Evolutionary conservation across 2,888 invertebrate species (phyloP).

Genomic region (Athalia circularis): DNA sequence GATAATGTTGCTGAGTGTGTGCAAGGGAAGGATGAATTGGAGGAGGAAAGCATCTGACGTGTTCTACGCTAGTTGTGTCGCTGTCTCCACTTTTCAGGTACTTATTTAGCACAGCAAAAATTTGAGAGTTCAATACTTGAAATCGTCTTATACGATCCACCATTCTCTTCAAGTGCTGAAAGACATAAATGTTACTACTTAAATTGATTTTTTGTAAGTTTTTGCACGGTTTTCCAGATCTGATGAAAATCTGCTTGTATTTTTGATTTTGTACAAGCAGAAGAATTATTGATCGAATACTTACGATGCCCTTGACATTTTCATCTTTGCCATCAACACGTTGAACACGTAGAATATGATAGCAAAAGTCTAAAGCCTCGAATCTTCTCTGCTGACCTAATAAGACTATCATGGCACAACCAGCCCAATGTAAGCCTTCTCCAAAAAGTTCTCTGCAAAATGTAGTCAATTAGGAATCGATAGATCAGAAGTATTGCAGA

Average conservation of each 20-base stretch:
- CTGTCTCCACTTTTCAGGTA: constrained; percentile 91
- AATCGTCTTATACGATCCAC: constrained; percentile 97
- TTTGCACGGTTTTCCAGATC: too few species aligned
- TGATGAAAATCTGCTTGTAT: too few species aligned
- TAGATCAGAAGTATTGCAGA: too few species aligned
- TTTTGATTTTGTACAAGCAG: constrained; percentile 1
- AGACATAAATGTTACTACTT: constrained; percentile 52
- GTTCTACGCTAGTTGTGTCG: constrained; percentile 92
- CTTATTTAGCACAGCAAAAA: constrained; percentile 95
- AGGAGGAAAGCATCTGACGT: constrained; percentile 97
- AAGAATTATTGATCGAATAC: constrained; percentile 70
- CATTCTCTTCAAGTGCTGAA: constrained; percentile 94
- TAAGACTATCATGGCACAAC: constrained; percentile 96
- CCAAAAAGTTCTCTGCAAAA: constrained; percentile 92
- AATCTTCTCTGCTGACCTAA: constrained; percentile 96
- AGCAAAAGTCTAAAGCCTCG: constrained; percentile 98
- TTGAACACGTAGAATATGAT: constrained; percentile 97
- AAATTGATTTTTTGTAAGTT: neutral
- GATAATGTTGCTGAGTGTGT: constrained; percentile 78
- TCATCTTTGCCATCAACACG: constrained; percentile 97
- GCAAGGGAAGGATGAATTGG: constrained; percentile 87
- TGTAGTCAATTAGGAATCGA: constrained; percentile 10
- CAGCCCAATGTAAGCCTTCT: constrained; percentile 99
- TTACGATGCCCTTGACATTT: constrained; percentile 94
- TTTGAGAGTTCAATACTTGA: constrained; percentile 98